Evolutionary conservation across 2,888 invertebrate species (phyloP), one percentile per base, ranked within the genome.

Genomic region (Tigriopus californicus): DNA sequence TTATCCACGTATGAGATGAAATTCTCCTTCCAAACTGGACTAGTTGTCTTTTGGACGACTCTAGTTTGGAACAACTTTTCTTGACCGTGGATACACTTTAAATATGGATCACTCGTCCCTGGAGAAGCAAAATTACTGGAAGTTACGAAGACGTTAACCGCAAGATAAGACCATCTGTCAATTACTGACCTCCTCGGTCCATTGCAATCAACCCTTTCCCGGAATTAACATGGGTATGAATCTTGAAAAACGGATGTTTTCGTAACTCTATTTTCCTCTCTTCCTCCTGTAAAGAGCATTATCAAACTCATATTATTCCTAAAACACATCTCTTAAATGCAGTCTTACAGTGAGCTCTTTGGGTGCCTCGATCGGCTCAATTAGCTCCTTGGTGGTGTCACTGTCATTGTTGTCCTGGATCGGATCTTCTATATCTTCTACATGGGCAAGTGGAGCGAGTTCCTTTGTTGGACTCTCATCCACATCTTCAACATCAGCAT

Each of bases 21-120:
- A 66, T 82, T 84, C 72, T 97, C 97, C 69, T 97, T 91, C 95
- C 97, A 98, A n/a, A 83, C 79, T 1, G 97, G 97, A 74, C 94
- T 95, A 62, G 97, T 77, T 71, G 89, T 92, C 66, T 92, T 79
- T 71, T 86, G 86, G 62, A 97, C 83, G 60, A 87, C 95, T 68
- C 85, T 82, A 65, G 91, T 92, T 75, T 94, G 95, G 75, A 92
- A 88, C 65, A 91, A 77, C 65, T 90, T 75, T 62, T 87, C 79
- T 41, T 87, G 86, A 12, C 82, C 83, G 63, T 82, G 76, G 74
- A 92, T 92, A 74, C 95, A 91, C 77, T 94, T 94, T 60, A 94
- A 91, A 74, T 95, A 95, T 33, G 94, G 94, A 75, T 95, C 94
- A 73, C 92, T 94, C 62, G 90, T 84, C 66, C 94, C 92, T 88